Conservation (phyloP, 2,888 invertebrate genomes). For the Mesorhabditis belari region DNA sequence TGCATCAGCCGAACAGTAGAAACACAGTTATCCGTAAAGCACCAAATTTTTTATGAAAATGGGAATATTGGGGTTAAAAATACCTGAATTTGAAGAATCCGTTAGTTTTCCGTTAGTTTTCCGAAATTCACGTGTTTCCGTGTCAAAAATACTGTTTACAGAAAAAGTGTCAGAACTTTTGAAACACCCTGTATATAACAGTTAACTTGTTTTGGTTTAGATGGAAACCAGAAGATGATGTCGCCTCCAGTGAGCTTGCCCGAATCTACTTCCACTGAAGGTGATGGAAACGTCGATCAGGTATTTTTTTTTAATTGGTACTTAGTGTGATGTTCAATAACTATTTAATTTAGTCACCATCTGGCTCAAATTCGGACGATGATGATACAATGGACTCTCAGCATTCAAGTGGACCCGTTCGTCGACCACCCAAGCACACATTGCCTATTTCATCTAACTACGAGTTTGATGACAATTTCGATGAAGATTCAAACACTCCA, state of each 20-base stretch:
- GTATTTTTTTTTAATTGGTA: constrained; percentile 1
- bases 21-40: no score
- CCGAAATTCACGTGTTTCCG: no score
- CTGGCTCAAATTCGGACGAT: constrained; percentile 5
- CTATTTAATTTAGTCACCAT: not conserved
- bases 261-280: constrained; percentile 27
- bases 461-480: constrained; percentile 16
- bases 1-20: no score
- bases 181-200: not conserved
- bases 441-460: no score
- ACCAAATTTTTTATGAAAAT: no score
- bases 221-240: constrained; percentile 9
- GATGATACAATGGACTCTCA: not conserved
- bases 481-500: no score
- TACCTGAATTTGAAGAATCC: no score
- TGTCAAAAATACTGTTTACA: no score
- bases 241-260: constrained; percentile 34
- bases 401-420: not conserved
- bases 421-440: no score
- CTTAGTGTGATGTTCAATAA: not conserved
- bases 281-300: constrained; percentile 8
- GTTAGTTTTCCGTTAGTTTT: no score
- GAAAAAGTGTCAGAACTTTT: not conserved
- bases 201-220: not conserved
- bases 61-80: no score